Base-by-base conservation (phyloP, 2,113 vertebrate genomes). In the Tilapia sparmanii region DNA sequence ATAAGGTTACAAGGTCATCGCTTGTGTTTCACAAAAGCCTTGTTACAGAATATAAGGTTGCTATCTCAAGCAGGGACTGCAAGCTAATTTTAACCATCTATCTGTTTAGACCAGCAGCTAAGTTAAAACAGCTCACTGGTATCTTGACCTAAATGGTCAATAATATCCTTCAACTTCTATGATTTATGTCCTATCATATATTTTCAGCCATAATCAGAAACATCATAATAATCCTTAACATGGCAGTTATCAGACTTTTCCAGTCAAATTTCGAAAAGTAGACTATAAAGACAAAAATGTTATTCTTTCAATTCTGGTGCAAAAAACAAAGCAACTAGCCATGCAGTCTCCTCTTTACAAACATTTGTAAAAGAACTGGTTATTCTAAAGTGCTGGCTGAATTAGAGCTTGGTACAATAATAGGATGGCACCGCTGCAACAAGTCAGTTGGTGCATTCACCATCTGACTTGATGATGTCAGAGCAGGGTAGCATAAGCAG, bases 341-440 rank as follows among this genome's bases (percentile, higher is more conserved):
- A 24, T 6, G 12, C 22, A 42, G 66, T 73, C 22, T 73, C 66
- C 0, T 35, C 16, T 45, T 0, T 26, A 26, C 22, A 45, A 45
- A 45, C 38, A 71, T 42, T 42, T 42, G 38, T 42, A 42, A 71
- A 71, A 71, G 13, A 42, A 6, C 12, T 16, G 8, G 66, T 71
- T 1, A 26, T 71, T 45, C 1, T 71, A 26, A 73, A 45, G 66
- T 26, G 38, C 22, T 73, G 12, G 5, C 38, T 71, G 38, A 71
- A 45, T 45, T 16, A 22, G 22, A 73, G 38, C 13, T 1, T 18
- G 22, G 8, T 18, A 73, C 38, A 45, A 42, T 45, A 45, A 73
- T 26, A 18, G 68, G 38, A 73, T 0, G 13, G 0, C 68, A 73
- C 68, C 8, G 1, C 38, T 26, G 38, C 38, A 73, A 45, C 22